These are phyloP conservation scores for Drosophila littoralis DNA, from an alignment of 1,140 invertebrate genomes.

Conservation along the genomic window DNA sequence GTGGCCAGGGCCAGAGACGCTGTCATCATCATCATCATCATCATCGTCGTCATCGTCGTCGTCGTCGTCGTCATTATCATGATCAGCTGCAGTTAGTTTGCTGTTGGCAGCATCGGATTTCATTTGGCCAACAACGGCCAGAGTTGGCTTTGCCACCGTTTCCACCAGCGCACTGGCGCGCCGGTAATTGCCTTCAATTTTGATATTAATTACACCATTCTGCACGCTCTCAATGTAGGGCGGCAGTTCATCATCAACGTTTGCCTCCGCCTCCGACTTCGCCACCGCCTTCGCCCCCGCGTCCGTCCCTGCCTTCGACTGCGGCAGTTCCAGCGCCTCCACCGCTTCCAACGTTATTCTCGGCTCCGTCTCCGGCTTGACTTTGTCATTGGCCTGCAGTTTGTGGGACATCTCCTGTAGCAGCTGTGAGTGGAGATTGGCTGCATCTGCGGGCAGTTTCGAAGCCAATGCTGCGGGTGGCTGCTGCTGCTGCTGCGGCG, in stretches of 20 bases:
- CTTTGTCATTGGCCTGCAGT: constrained; percentile 49
- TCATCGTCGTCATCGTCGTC: constrained; percentile 59
- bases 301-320: background rate
- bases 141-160: constrained; percentile 81
- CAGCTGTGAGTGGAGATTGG: constrained; percentile 64
- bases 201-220: constrained; percentile 87
- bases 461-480: constrained; percentile 11
- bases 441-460: constrained; percentile 48
- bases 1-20: constrained; percentile 68
- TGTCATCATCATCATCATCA: constrained; percentile 62
- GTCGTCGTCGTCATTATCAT: constrained; percentile 68
- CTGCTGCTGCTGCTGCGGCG: constrained; percentile 17
- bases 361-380: background rate
- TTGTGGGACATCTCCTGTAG: constrained; percentile 77
- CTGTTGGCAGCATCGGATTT: constrained; percentile 85
- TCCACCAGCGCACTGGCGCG: constrained; percentile 87
- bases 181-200: constrained; percentile 88
- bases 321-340: background rate
- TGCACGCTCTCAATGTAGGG: constrained; percentile 84
- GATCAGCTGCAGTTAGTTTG: constrained; percentile 14
- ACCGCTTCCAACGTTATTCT: background rate
- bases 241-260: constrained; percentile 86
- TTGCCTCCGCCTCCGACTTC: constrained; percentile 12
- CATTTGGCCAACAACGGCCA: constrained; percentile 75
- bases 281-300: constrained; percentile 2